phyloP scores from a whole-genome alignment of 2,797 vertebrate genomes.

The Ataeniobius toweri region DNA sequence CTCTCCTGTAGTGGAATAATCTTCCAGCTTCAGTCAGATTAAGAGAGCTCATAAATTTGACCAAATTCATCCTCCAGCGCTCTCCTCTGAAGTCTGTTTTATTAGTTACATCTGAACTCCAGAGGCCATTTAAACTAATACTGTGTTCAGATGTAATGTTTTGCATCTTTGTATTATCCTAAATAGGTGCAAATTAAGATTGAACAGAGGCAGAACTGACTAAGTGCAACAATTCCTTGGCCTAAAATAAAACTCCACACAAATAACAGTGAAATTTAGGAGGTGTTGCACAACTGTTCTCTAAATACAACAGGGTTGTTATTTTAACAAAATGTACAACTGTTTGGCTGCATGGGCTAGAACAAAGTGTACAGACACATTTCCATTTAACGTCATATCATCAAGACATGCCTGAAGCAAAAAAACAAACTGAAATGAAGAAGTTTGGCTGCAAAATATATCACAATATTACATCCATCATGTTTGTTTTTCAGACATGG shows the following conservation, averaged over 20 bases:
- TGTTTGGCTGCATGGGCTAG: background rate
- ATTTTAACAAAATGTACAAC: conserved; percentile 21
- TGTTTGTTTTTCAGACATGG: conserved; percentile 1
- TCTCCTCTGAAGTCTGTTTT: conserved; percentile 11
- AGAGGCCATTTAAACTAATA: background rate
- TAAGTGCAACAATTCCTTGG: background rate
- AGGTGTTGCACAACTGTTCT: conserved; percentile 6
- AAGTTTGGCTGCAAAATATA: conserved; percentile 8
- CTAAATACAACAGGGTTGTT: background rate
- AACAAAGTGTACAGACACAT: conserved; percentile 7
- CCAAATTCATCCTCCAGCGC: conserved; percentile 12
- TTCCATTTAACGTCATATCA: conserved; percentile 17
- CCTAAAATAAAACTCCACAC: background rate
- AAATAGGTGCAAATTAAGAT: background rate
- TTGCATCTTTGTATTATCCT: background rate
- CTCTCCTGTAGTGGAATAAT: conserved; percentile 25
- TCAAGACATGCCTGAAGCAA: conserved; percentile 14
- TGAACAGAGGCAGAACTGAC: background rate
- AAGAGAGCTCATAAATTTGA: conserved; percentile 26
- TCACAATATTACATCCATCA: background rate
- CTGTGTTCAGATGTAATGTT: background rate
- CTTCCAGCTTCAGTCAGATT: conserved; percentile 31
- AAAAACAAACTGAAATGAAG: conserved; percentile 3
- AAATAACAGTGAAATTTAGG: background rate
- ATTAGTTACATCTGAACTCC: conserved; percentile 1